A percentile compares a stretch with the other conserved stretches of the same genome.
phyloP scores from a whole-genome alignment of 2,113 vertebrate genomes.

The Pelecanoides urinatrix region DNA sequence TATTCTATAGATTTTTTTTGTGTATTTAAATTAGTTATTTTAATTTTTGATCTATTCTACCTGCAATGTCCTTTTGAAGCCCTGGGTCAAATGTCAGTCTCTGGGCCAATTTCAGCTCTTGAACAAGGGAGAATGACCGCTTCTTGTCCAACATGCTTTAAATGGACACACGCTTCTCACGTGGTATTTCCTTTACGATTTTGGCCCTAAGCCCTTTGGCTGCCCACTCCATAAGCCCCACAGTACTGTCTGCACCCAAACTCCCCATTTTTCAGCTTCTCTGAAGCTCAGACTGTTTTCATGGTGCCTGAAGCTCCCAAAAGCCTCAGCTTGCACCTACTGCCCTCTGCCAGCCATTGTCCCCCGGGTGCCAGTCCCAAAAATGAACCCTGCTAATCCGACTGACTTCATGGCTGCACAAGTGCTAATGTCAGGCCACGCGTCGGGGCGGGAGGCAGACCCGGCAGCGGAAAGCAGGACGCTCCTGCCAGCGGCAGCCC shows the following conservation, averaged over 20 bases:
- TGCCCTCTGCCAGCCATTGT: rapidly evolving
- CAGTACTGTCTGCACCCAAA: not conserved
- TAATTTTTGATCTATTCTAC: not conserved
- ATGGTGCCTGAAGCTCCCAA: not conserved
- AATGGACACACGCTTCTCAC: rapidly evolving
- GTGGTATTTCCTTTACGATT: not conserved
- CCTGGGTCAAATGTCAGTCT: not conserved
- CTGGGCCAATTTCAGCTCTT: not conserved
- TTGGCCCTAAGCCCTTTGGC: not conserved
- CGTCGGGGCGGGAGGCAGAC: rapidly evolving
- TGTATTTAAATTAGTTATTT: not conserved
- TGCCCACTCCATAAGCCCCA: not conserved
- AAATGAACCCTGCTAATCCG: not conserved
- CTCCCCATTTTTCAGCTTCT: not conserved
- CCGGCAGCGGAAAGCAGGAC: not conserved
- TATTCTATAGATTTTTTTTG: not conserved
- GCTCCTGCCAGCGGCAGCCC: not conserved
- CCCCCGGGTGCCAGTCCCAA: not conserved
- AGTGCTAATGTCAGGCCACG: not conserved
- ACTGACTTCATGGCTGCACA: not conserved
- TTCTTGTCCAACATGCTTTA: not conserved
- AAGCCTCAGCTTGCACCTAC: not conserved
- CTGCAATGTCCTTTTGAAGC: not conserved
- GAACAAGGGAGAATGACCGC: not conserved
- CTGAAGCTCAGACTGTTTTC: not conserved